Base-by-base conservation (phyloP, 2,797 vertebrate genomes). In the Fistularia tabacaria region DNA sequence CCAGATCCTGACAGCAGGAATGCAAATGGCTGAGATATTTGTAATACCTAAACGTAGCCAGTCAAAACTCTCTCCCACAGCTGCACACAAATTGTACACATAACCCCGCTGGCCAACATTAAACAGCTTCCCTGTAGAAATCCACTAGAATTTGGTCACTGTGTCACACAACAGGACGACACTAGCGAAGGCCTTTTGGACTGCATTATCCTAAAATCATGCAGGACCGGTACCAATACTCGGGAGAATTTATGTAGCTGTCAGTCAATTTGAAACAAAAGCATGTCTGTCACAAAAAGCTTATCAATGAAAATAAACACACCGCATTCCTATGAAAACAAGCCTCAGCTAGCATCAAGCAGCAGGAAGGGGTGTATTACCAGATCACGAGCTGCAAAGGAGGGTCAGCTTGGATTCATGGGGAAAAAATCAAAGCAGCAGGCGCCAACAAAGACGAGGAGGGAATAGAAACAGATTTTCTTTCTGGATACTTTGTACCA, bases 11-110 rank as follows among this genome's bases (percentile, higher is more conserved):
- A 54, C 66, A 62, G 58, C 76, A 86, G 85, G 84, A 91, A 89
- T 88, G 84, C 14, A 52, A 84, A 71, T 39, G 72, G 78, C 76
- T 72, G 62, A 82, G 75, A 90, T 89, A 87, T 90, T 85, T 91
- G 83, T 76, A 88, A 88, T 88, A 85, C 71, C 81, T 83, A 85
- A 90, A 88, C 84, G 83, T 77, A 81, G 85, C 74, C 81, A 84
- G 79, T 86, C 82, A 86, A 88, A 88, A 87, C 74, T 57, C 69
- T 55, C 53, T 51, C 51, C 63, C 64, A 64, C 83, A 87, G 88
- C 86, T 87, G 87, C 84, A 82, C 66, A 51, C 63, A 71, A 83
- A 75, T 64, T 74, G 86, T 76, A 81, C 73, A 79, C 80, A 77
- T 46, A 76, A 64, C 45, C 73, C 66, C 51, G 62, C 37, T 61